These are phyloP conservation scores for Melieria omissa DNA, from an alignment of 2,888 invertebrate genomes.

Conservation along the genomic window DNA sequence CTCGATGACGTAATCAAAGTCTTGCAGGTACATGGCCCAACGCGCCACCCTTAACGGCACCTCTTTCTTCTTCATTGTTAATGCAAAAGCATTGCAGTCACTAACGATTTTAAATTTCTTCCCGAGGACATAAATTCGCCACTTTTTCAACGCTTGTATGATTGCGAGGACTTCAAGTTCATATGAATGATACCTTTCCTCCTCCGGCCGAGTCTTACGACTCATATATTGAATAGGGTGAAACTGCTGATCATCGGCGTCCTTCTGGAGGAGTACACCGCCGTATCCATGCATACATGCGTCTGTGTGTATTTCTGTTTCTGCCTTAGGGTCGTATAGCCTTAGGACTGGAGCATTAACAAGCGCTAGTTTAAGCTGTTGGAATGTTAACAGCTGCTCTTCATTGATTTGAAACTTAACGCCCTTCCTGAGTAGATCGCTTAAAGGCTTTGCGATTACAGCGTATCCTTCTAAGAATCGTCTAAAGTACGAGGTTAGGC, in stretches of 20 bases:
- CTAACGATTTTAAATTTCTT: slow-evolving; percentile 29
- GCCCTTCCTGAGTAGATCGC: slow-evolving; percentile 35
- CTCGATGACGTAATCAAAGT: slow-evolving; percentile 40
- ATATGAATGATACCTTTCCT: slow-evolving; percentile 31
- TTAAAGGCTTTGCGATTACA: slow-evolving; percentile 55
- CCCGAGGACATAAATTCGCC: slow-evolving; percentile 32
- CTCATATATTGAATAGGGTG: slow-evolving; percentile 42
- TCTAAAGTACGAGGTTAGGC: slow-evolving; percentile 42
- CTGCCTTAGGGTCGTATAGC: not conserved
- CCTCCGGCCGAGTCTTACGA: slow-evolving; percentile 17
- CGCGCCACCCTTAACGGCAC: slow-evolving; percentile 31
- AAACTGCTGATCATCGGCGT: slow-evolving; percentile 25
- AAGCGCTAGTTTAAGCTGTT: slow-evolving; percentile 25
- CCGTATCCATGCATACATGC: slow-evolving; percentile 31
- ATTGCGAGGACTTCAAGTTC: slow-evolving; percentile 30
- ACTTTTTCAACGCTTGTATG: slow-evolving; percentile 34
- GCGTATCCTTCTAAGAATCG: slow-evolving; percentile 41
- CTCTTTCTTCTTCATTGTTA: slow-evolving; percentile 40
- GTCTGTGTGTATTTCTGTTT: slow-evolving; percentile 8
- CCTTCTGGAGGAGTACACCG: slow-evolving; percentile 37
- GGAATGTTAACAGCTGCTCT: slow-evolving; percentile 24
- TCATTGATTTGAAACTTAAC: slow-evolving; percentile 26
- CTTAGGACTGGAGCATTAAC: slow-evolving; percentile 40
- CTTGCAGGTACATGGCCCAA: slow-evolving; percentile 40
- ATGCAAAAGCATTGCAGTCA: slow-evolving; percentile 37